Conservation (phyloP, 2,797 vertebrate species). For the Myotis pilosus region DNA sequence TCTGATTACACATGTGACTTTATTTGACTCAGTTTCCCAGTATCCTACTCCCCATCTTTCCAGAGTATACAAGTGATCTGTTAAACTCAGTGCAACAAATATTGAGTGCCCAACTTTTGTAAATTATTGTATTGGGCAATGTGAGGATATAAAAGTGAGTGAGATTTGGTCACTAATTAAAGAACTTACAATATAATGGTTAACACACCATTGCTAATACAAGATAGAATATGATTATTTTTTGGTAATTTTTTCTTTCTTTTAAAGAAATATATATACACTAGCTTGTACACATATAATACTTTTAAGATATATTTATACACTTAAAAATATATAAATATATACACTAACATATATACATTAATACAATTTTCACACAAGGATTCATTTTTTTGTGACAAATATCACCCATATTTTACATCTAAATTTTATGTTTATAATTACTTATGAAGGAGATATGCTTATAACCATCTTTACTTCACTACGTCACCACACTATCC, state of each 20-base stretch:
- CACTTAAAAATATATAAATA: neutral
- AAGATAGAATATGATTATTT: conserved; percentile 27
- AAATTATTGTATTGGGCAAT: conserved; percentile 21
- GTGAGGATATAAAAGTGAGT: conserved; percentile 8
- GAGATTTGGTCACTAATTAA: conserved; percentile 4
- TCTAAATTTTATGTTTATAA: neutral
- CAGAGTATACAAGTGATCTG: neutral
- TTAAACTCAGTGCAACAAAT: neutral
- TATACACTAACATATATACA: neutral
- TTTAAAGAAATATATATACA: neutral
- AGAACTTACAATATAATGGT: conserved; percentile 19
- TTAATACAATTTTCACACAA: conserved; percentile 6
- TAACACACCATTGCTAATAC: neutral
- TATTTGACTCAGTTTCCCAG: conserved; percentile 37
- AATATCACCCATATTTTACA: conserved; percentile 33
- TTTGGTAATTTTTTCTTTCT: conserved; percentile 43
- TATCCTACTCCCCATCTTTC: neutral
- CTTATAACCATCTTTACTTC: conserved; percentile 85
- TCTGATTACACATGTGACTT: neutral
- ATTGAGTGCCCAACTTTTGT: neutral
- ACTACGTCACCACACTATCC: conserved; percentile 86
- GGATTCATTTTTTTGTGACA: conserved; percentile 45
- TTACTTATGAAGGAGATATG: conserved; percentile 33
- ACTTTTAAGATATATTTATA: neutral
- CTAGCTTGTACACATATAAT: neutral